Evolutionary conservation across 2,113 vertebrate genomes (phyloP), one percentile per base, ranked within the genome.

Genomic region (Anoura caudifer): DNA sequence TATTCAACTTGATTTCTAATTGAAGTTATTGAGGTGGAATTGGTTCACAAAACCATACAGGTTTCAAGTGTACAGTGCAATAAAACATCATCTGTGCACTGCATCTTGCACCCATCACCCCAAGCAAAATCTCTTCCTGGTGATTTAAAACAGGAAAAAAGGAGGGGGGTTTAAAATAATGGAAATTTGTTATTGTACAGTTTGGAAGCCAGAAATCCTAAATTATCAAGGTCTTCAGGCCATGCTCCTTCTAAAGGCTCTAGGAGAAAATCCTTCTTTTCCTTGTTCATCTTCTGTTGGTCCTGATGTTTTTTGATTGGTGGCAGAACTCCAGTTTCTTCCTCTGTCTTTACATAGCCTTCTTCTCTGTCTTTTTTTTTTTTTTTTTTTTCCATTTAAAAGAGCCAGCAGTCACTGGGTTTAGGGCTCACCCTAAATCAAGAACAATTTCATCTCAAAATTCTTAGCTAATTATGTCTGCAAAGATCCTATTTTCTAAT

Each of bases 381-480:
- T 91, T 20, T 91, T 50, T 91, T 93, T n/a, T n/a, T n/a, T n/a
- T n/a, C n/a, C n/a, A n/a, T n/a, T 94, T 77, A 56, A 15, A 82
- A 76, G 28, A 20, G 63, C 13, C 54, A 83, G 5, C 1, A 77
- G 38, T 87, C 20, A 79, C 41, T 92, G 63, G 10, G 61, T 47
- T 87, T 87, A 52, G 33, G 15, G 12, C 33, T 38, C 16, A 93
- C 14, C 9, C 52, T 77, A 83, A 93, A 33, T 87, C 33, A 15
- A 65, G 52, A 2, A 47, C 76, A 20, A 95, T 90, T 95, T 95
- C 2, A 33, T 63, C 9, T 5, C 20, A 5, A 56, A 56, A 22
- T 56, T 56, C 54, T 56, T 56, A 56, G 24, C 54, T 56, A 56
- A 56, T 24, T 56, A 56, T 56, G 24, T 56, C 54, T 56, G 54